Percentiles rank a stretch among this genome's conserved stretches.
These are phyloP conservation scores for Plumapathes pennacea DNA, from an alignment of 92 coral and sea anemone species.

Conservation along the genomic window DNA sequence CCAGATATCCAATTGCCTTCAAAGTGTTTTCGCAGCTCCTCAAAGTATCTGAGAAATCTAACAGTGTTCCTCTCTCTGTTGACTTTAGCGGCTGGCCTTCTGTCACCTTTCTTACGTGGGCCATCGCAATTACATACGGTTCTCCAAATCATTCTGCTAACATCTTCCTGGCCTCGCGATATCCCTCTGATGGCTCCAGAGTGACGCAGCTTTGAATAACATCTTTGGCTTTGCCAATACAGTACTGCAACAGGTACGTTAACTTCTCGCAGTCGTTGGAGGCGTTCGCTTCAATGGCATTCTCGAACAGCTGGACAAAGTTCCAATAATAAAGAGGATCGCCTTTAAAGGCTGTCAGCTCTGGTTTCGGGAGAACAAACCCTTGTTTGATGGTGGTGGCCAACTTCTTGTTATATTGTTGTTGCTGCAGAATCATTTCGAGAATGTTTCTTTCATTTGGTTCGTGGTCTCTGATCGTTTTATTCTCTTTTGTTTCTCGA, in stretches of 20 bases:
- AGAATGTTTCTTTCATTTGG: no score
- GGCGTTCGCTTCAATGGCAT: conserved; percentile 9
- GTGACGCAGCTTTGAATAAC: conserved; percentile 20
- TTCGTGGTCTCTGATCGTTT: no score
- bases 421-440: conserved; percentile 1
- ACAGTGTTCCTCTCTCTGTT: conserved; percentile 2
- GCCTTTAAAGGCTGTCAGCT: conserved; percentile 8
- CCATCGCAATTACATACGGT: conserved; percentile 7
- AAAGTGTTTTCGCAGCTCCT: conserved; percentile 28
- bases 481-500: no score
- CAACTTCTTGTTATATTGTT: conserved; percentile 9
- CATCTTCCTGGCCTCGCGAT: conserved; percentile 13
- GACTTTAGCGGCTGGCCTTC: conserved; percentile 18
- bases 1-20: conserved; percentile 21
- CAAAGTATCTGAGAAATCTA: conserved; percentile 8
- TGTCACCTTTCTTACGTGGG: conserved; percentile 1
- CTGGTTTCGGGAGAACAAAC: conserved; percentile 29
- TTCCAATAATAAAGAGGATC: conserved; percentile 31
- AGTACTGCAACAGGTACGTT: conserved; percentile 32
- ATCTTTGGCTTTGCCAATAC: conserved; percentile 24
- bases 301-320: conserved; percentile 14
- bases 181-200: conserved; percentile 16
- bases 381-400: conserved; percentile 25
- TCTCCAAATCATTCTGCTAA: conserved; percentile 22
- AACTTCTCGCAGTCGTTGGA: conserved; percentile 2